These are phyloP conservation scores for Machaerirhynchus nigripectus DNA, from an alignment of 2,113 vertebrate genomes.

Conservation along the genomic window DNA sequence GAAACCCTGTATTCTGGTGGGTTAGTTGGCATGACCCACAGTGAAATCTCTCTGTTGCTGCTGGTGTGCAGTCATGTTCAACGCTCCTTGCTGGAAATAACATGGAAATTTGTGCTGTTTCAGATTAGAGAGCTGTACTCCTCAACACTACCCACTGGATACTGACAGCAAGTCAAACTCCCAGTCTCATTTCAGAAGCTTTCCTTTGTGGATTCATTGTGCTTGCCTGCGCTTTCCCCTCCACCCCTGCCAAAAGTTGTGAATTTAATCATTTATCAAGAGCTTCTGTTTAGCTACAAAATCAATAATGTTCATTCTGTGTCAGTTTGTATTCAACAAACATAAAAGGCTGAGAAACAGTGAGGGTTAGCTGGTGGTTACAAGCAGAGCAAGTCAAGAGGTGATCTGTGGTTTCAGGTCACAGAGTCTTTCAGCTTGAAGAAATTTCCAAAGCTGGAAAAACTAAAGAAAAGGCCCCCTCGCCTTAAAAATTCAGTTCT, in stretches of 20 bases:
- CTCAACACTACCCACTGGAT: background rate
- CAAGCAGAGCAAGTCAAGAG: background rate
- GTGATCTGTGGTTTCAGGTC: background rate
- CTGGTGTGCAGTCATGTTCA: background rate
- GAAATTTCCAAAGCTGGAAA: background rate
- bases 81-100: background rate
- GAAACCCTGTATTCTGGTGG: fast-evolving
- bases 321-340: background rate
- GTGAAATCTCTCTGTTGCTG: background rate
- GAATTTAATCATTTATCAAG: background rate
- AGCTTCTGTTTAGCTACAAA: background rate
- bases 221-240: background rate
- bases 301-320: background rate
- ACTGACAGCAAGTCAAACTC: background rate
- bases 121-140: background rate
- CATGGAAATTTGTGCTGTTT: background rate
- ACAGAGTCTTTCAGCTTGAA: background rate
- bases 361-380: background rate
- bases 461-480: background rate
- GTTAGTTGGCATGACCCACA: background rate
- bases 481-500: background rate
- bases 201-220: background rate
- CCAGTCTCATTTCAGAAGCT: background rate
- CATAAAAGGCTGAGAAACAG: background rate
- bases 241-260: background rate